Evolutionary conservation across 2,113 vertebrate genomes (phyloP), one percentile per base, ranked within the genome.

Genomic region (Noctilio leporinus): DNA sequence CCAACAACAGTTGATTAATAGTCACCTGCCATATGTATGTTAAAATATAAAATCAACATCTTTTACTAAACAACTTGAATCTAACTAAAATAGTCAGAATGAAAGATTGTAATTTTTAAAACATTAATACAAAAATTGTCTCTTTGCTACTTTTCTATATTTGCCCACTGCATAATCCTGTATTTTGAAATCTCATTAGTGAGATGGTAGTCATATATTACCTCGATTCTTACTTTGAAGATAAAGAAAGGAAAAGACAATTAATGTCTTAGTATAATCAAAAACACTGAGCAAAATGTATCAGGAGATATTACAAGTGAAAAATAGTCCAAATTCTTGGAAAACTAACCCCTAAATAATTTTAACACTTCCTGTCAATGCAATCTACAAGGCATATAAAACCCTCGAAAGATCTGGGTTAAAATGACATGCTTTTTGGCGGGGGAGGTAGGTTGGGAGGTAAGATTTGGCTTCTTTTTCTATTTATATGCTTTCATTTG

Each of bases 1-100:
- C 80, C 65, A 94, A 59, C 40, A 91, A 47, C 30, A 67, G 57
- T 2, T 91, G 40, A 65, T 26, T 22, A 30, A 38, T 28, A 88
- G 53, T 45, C 30, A 91, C 85, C 59, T 92, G 64, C 40, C 38
- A 73, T 64, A 73, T 35, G 5, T 49, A 85, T 12, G 24, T 51
- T 53, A 96, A 93, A 94, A 89, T 73, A 75, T 28, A 94, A 96
- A 91, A 82, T 28, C 20, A 86, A 40, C 17, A 82, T 59, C 59
- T 72, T 94, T 90, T 87, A 85, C 30, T 82, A 91, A 93, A 70
- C 77, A 83, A 59, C 4, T 26, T 69, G 4, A 89, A 59, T 86
- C 45, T 92, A 70, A 78, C 10, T 59, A 20, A 14, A 92, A 91
- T 38, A 65, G 38, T 62, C 47, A 55, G 55, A 15, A 83, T 57